A percentile compares a stretch with the other conserved stretches of the same genome.
phyloP scores from a whole-genome alignment of 2,888 invertebrate species.

The Bembecia ichneumoniformis region DNA sequence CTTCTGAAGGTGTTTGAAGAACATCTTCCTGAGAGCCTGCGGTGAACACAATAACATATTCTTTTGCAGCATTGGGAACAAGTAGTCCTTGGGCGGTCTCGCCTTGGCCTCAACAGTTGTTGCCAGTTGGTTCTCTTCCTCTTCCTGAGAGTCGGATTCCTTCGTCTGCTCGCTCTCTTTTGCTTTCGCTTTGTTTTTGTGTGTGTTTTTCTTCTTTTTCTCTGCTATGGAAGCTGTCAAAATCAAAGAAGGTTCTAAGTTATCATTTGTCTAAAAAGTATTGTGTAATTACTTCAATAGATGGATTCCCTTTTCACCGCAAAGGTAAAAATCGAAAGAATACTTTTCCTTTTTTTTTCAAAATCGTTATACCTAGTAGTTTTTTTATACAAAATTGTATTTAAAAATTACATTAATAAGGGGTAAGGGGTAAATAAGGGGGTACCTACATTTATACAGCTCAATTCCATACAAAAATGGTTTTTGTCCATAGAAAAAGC shows the following conservation, averaged over 20 bases:
- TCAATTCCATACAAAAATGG: too few relatives aligned
- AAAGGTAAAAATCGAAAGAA: too few relatives aligned
- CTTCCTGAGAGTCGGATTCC: slow-evolving; percentile 5
- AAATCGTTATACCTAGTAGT: too few relatives aligned
- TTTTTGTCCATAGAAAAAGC: too few relatives aligned
- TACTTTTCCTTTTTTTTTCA: too few relatives aligned
- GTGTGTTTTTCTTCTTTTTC: slow-evolving; percentile 11
- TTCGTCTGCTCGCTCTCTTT: slow-evolving; percentile 5
- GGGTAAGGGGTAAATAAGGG: too few relatives aligned
- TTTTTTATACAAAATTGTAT: too few relatives aligned
- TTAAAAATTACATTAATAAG: too few relatives aligned
- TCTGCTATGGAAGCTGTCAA: too few relatives aligned
- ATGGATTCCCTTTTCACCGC: too few relatives aligned
- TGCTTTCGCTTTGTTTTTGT: slow-evolving; percentile 14
- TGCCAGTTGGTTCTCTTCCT: slow-evolving; percentile 13
- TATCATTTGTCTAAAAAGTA: background rate
- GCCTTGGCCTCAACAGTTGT: slow-evolving; percentile 13
- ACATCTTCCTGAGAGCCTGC: slow-evolving; percentile 20
- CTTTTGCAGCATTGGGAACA: slow-evolving; percentile 30
- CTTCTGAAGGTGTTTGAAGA: slow-evolving; percentile 23
- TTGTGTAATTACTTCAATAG: background rate
- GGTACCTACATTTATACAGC: too few relatives aligned
- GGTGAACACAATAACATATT: slow-evolving; percentile 18
- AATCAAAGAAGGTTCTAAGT: too few relatives aligned
- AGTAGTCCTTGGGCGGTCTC: slow-evolving; percentile 28